phyloP scores from a whole-genome alignment of 2,113 vertebrate genomes.

The Oenanthe melanoleuca region DNA sequence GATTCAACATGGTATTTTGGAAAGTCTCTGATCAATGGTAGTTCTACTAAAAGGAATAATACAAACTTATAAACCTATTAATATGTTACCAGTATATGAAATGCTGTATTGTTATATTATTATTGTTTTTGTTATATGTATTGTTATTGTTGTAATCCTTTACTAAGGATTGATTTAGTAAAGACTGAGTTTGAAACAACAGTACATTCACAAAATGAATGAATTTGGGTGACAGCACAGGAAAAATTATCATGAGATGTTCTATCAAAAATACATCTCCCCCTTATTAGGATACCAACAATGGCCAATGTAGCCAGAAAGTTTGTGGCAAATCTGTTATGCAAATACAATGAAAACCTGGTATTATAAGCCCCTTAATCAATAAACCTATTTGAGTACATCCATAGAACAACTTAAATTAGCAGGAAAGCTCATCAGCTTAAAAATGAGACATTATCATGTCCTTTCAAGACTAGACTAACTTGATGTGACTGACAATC shows the following conservation, averaged over 20 bases:
- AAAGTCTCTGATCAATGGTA: neutral
- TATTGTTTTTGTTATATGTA: no score
- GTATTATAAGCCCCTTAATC: neutral
- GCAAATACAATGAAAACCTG: neutral
- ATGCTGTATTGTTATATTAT: neutral
- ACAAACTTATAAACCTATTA: neutral
- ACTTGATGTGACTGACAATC: neutral
- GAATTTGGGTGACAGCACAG: neutral
- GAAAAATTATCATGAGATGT: neutral
- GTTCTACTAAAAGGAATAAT: neutral
- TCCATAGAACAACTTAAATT: neutral
- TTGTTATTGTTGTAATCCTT: no score
- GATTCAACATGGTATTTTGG: neutral
- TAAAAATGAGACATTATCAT: neutral
- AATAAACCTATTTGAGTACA: neutral
- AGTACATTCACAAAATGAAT: neutral
- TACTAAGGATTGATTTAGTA: neutral
- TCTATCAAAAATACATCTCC: neutral
- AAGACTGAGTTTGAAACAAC: neutral
- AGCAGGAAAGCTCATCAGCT: neutral
- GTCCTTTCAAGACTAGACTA: neutral
- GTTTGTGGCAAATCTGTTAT: neutral
- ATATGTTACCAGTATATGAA: neutral
- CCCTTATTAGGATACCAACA: neutral
- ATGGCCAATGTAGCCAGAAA: neutral